phyloP scores from a whole-genome alignment of 1,140 invertebrate genomes.

The Rhagoletis pomonella region DNA sequence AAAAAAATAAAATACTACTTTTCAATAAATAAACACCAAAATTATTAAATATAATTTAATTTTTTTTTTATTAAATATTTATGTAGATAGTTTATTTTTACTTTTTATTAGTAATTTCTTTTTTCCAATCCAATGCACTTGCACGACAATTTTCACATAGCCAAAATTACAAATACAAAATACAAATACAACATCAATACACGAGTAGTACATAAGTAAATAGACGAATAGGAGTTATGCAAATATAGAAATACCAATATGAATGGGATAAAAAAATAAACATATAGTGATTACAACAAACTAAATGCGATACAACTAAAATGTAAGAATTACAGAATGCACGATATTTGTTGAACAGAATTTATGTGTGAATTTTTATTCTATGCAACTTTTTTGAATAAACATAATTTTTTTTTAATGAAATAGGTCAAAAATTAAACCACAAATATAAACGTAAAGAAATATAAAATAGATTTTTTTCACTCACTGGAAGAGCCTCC shows the following conservation, averaged over 20 bases:
- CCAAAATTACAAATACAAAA: slow-evolving; percentile 51
- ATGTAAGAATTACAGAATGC: slow-evolving; percentile 5
- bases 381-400: neutral
- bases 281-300: slow-evolving; percentile 36
- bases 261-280: slow-evolving; percentile 13
- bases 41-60: neutral
- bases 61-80: neutral
- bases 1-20: neutral
- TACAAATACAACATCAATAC: slow-evolving; percentile 44
- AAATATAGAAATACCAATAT: neutral
- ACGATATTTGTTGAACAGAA: neutral
- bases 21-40: too few relatives aligned
- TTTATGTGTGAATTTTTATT: slow-evolving; percentile 11
- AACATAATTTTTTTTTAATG: neutral
- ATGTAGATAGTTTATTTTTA: neutral
- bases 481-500: slow-evolving; percentile 75
- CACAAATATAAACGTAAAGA: neutral
- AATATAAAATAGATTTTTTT: neutral
- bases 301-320: slow-evolving; percentile 17
- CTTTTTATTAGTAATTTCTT: slow-evolving; percentile 9
- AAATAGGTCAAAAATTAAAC: slow-evolving; percentile 23
- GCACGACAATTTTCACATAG: slow-evolving; percentile 31
- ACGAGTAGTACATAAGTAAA: neutral
- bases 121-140: slow-evolving; percentile 50
- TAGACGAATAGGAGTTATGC: slow-evolving; percentile 9